These are phyloP conservation scores for Pelosia muscerda DNA, from an alignment of 2,888 invertebrate species.

Conservation along the genomic window DNA sequence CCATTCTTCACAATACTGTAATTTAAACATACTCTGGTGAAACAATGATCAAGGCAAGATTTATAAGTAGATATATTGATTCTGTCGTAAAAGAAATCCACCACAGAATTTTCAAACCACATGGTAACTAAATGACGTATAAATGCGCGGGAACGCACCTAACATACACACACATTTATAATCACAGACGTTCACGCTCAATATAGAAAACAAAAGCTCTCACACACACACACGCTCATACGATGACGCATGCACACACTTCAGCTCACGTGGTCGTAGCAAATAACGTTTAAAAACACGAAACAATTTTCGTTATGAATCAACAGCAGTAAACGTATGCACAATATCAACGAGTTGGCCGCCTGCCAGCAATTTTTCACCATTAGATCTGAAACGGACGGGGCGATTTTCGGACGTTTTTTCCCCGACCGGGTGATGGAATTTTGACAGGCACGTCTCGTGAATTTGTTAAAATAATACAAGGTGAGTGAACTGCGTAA, in stretches of 20 bases:
- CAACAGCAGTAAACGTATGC: conserved; percentile 49
- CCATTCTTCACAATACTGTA: conserved; percentile 11
- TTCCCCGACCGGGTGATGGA: conserved; percentile 34
- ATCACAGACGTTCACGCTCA: neutral
- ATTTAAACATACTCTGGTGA: neutral
- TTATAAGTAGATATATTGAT: neutral
- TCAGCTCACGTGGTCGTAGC: conserved; percentile 17
- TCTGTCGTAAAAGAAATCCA: conserved; percentile 10
- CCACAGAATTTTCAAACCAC: conserved; percentile 7
- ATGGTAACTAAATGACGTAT: conserved; percentile 8
- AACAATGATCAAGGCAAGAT: conserved; percentile 8
- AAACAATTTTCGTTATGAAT: conserved; percentile 49
- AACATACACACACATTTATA: neutral
- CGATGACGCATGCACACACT: conserved; percentile 7
- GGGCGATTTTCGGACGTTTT: conserved; percentile 37
- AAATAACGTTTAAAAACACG: conserved; percentile 45
- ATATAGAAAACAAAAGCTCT: neutral
- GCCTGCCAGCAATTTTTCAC: conserved; percentile 52
- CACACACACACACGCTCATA: neutral
- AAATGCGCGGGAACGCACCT: conserved; percentile 11
- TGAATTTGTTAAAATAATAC: conserved; percentile 32
- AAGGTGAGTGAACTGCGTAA: conserved; percentile 45
- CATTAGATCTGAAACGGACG: conserved; percentile 43
- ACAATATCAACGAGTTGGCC: conserved; percentile 53
- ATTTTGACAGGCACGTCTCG: conserved; percentile 43